A percentile compares a stretch with the other conserved stretches of the same genome.
Conservation (phyloP, 2,888 invertebrate species). For the Rutpela maculata region DNA sequence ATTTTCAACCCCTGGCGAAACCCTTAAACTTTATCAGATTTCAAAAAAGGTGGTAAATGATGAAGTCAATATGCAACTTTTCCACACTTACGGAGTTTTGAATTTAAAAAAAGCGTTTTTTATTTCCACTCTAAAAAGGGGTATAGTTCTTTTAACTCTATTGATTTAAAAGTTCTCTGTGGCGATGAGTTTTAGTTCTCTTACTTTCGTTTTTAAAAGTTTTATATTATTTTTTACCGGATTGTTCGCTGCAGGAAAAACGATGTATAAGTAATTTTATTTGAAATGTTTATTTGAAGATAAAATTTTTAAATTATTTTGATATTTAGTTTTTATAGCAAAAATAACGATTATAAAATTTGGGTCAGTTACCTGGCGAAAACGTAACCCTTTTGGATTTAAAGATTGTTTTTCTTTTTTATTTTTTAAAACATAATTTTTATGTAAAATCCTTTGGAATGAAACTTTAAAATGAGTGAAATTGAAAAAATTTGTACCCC, state of each 20-base stretch:
- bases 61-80: no score
- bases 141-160: no score
- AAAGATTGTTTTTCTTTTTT: background rate
- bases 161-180: no score
- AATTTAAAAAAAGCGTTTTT: no score
- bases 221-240: background rate
- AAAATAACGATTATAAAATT: background rate
- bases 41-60: no score
- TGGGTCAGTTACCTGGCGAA: constrained; percentile 1
- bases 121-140: no score
- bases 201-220: no score
- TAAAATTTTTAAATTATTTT: background rate
- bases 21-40: no score
- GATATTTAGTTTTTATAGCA: background rate
- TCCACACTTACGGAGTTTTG: no score
- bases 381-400: background rate
- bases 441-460: constrained; percentile 4
- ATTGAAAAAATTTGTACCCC: background rate
- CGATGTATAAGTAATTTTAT: background rate
- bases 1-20: no score
- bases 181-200: no score
- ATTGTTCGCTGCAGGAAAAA: background rate
- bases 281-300: background rate
- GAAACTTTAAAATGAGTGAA: background rate
- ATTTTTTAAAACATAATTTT: background rate